phyloP scores from a whole-genome alignment of 2,113 vertebrate species.

The Pao palembangensis region DNA sequence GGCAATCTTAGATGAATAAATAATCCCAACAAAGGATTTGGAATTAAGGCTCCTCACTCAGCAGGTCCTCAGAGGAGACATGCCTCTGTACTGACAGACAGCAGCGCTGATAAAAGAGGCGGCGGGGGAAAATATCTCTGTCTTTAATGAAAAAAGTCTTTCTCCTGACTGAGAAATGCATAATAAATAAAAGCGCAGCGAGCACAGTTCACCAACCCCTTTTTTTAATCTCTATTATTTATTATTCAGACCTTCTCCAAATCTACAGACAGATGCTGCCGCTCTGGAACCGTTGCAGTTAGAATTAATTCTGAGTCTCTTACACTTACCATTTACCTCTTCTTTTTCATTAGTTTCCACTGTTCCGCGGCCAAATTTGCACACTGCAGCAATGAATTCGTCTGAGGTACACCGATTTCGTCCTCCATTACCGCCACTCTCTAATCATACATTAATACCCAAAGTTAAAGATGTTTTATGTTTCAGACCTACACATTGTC shows the following conservation, averaged over 20 bases:
- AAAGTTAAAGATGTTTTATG: too few species aligned
- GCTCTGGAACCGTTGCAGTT: background rate
- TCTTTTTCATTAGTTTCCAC: too few species aligned
- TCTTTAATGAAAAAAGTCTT: background rate
- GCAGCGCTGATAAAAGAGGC: slow-evolving; percentile 16
- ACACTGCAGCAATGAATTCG: too few species aligned
- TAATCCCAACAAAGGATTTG: slow-evolving; percentile 37
- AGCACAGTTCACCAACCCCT: background rate
- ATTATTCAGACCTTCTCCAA: slow-evolving; percentile 10
- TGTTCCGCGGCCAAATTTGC: too few species aligned
- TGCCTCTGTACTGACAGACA: slow-evolving; percentile 1
- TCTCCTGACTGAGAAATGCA: slow-evolving; percentile 3
- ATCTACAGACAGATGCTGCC: background rate
- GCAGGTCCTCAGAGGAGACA: slow-evolving; percentile 10
- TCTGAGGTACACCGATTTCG: too few species aligned
- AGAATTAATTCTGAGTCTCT: too few species aligned
- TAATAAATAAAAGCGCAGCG: slow-evolving; percentile 13
- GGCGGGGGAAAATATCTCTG: slow-evolving; percentile 1
- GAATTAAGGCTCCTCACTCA: slow-evolving; percentile 22
- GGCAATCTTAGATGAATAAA: slow-evolving; percentile 27
- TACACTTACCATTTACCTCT: too few species aligned
- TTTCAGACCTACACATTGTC: too few species aligned
- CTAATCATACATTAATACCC: too few species aligned
- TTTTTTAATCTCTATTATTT: background rate
- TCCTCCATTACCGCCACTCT: too few species aligned